Percentiles rank a stretch among this genome's conserved stretches.
These are phyloP conservation scores for Aphis craccivora DNA, from an alignment of 1,140 invertebrate species.

Conservation along the genomic window DNA sequence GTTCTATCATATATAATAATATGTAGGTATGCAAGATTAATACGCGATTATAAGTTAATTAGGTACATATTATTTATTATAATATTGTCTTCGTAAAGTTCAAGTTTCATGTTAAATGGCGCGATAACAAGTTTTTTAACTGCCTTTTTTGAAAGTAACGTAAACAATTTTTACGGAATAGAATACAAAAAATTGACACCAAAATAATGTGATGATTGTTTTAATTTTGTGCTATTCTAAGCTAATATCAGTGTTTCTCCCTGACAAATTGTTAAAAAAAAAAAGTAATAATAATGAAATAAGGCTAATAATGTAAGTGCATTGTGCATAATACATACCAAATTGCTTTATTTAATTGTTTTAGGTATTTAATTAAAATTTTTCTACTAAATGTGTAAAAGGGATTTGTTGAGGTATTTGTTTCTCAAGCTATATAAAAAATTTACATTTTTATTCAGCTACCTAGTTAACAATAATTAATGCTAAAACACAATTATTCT, in stretches of 20 bases:
- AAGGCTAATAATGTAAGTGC: neutral
- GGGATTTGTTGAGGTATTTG: neutral
- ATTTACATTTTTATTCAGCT: constrained; percentile 18
- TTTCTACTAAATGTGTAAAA: neutral
- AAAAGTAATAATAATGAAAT: neutral
- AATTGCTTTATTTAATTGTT: neutral
- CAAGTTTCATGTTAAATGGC: constrained; percentile 20
- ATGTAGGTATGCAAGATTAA: neutral
- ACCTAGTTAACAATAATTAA: neutral
- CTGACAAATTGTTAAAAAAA: neutral
- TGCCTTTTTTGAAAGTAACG: neutral
- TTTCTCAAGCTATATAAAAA: neutral
- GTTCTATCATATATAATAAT: neutral
- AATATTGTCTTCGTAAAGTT: neutral
- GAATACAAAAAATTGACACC: neutral
- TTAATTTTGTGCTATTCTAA: neutral
- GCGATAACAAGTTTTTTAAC: constrained; percentile 29
- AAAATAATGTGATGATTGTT: neutral
- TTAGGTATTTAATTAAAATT: neutral
- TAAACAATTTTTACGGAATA: neutral
- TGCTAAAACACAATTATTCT: constrained; percentile 7
- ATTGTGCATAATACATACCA: neutral
- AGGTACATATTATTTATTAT: neutral
- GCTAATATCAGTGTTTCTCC: neutral
- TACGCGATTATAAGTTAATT: neutral